Percentiles rank a stretch among this genome's conserved stretches.
phyloP scores from a whole-genome alignment of 2,113 vertebrate species.

The Zosterops pallidus region DNA sequence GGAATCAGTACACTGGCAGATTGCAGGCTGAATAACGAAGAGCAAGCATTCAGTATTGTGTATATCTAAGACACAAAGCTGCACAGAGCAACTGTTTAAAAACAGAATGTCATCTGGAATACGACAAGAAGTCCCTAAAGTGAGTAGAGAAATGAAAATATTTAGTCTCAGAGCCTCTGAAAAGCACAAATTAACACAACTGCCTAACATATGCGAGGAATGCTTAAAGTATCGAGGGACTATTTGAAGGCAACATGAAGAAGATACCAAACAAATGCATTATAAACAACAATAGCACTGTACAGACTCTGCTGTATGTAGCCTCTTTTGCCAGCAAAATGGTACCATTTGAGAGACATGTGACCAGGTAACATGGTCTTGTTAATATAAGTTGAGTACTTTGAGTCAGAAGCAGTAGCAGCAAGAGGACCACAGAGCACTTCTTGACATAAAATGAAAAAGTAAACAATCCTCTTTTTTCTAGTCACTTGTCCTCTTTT shows the following conservation, averaged over 20 bases:
- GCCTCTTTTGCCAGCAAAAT: not conserved
- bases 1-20: not conserved
- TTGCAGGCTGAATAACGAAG: not conserved
- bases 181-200: conserved; percentile 15
- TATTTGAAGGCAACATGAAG: not conserved
- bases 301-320: not conserved
- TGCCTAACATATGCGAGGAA: not conserved
- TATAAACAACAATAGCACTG: not conserved
- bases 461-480: not conserved
- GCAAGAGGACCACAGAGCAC: not conserved
- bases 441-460: not conserved
- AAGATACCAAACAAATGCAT: not conserved
- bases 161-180: not conserved
- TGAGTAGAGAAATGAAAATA: conserved; percentile 9
- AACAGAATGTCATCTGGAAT: not conserved
- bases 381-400: not conserved
- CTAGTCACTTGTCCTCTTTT: not conserved
- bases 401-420: not conserved
- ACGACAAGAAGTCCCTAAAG: conserved; percentile 24
- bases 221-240: not conserved
- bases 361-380: not conserved
- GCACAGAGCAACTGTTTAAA: not conserved
- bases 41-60: not conserved
- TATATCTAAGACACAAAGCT: not conserved
- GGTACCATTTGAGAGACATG: not conserved